A percentile compares a stretch with the other conserved stretches of the same genome.
These are phyloP conservation scores for Mya arenaria DNA, from an alignment of 1,140 invertebrate genomes.

Conservation along the genomic window DNA sequence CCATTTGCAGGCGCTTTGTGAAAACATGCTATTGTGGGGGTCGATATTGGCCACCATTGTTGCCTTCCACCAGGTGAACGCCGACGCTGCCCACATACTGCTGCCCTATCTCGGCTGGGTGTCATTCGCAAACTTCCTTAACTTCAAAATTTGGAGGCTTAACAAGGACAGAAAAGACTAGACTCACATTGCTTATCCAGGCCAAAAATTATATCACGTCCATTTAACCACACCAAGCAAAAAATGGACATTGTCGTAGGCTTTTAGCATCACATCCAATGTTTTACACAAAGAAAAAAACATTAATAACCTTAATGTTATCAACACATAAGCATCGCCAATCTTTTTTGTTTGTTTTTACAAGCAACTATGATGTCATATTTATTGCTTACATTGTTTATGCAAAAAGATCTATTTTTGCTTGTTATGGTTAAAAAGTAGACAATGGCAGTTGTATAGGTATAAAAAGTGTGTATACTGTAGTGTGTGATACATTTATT, in stretches of 20 bases:
- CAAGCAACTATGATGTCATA: too few species aligned
- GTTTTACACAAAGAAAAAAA: background rate
- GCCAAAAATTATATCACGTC: background rate
- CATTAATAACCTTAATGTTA: background rate
- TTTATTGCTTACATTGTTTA: too few species aligned
- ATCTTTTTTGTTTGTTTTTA: background rate
- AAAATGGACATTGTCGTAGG: background rate
- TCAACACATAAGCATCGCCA: too few species aligned
- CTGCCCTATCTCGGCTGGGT: constrained; percentile 91
- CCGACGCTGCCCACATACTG: constrained; percentile 87
- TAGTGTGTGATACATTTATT: too few species aligned
- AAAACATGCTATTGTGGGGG: constrained; percentile 85
- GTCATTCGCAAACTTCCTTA: constrained; percentile 86
- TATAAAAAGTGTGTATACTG: too few species aligned
- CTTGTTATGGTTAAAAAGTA: too few species aligned
- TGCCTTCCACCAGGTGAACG: constrained; percentile 87
- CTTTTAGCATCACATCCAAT: background rate
- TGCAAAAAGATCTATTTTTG: too few species aligned
- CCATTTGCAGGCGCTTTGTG: constrained; percentile 85
- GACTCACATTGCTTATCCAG: too few species aligned
- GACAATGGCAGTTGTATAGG: too few species aligned
- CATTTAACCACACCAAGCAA: background rate
- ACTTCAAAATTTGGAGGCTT: constrained; percentile 87
- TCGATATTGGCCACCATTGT: constrained; percentile 85
- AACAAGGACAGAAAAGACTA: constrained; percentile 69